A percentile compares a stretch with the other conserved stretches of the same genome.
These are phyloP conservation scores for Ricordea florida DNA, from an alignment of 92 coral and sea anemone species.

Conservation along the genomic window DNA sequence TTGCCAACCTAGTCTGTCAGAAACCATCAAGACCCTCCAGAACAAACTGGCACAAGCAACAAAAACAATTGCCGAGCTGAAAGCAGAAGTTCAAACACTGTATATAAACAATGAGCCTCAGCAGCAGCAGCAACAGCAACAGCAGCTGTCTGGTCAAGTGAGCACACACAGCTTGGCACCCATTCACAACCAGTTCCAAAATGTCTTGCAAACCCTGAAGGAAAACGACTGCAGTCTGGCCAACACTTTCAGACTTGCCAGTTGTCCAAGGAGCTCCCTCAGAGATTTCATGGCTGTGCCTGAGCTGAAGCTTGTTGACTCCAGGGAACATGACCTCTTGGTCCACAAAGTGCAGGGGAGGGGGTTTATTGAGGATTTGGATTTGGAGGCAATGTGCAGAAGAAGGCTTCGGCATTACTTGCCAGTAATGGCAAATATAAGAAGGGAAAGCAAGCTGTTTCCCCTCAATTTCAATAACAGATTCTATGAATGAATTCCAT, in stretches of 20 bases:
- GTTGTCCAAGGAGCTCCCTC: background rate
- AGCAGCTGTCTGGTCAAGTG: background rate
- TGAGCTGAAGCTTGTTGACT: too few relatives aligned
- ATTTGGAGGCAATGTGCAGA: too few relatives aligned
- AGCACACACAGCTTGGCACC: background rate
- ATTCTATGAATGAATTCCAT: too few relatives aligned
- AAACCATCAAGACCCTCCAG: background rate
- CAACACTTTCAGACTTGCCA: background rate
- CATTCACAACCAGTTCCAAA: background rate
- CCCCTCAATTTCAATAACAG: too few relatives aligned
- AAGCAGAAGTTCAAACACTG: slow-evolving; percentile 1
- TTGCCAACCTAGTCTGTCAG: background rate
- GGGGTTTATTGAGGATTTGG: too few relatives aligned
- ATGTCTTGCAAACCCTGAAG: background rate
- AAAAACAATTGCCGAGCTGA: background rate
- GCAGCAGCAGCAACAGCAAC: background rate
- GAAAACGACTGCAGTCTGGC: background rate
- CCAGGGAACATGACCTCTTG: too few relatives aligned
- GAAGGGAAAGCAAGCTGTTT: too few relatives aligned
- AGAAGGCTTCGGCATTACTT: too few relatives aligned
- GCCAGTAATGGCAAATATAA: too few relatives aligned
- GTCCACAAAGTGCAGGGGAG: too few relatives aligned
- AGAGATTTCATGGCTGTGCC: too few relatives aligned
- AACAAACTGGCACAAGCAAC: background rate
- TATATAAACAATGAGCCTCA: background rate